These are phyloP conservation scores for Heterotis niloticus DNA, from an alignment of 2,113 vertebrate species.

Conservation along the genomic window DNA sequence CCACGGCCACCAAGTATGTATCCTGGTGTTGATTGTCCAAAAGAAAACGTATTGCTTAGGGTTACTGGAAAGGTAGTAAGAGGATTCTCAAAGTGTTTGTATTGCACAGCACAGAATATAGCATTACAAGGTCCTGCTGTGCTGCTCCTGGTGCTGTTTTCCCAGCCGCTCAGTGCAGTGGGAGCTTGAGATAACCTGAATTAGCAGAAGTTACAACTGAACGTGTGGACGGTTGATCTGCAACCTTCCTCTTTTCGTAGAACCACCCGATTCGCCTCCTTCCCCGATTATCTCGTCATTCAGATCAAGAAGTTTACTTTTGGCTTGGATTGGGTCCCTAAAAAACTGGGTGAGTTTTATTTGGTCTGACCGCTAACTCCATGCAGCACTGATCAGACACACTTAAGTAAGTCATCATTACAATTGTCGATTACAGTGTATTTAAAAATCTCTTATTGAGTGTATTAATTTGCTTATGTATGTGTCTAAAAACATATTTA, in stretches of 20 bases:
- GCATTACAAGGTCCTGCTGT: no score
- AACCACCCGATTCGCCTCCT: conserved; percentile 94
- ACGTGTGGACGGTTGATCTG: neutral
- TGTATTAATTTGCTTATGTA: no score
- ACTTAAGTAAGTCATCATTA: neutral
- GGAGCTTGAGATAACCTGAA: neutral
- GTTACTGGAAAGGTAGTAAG: no score
- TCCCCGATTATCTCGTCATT: conserved; percentile 95
- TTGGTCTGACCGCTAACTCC: neutral
- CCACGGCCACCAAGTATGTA: conserved; percentile 92
- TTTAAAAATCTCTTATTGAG: no score
- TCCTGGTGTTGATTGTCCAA: no score
- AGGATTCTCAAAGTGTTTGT: no score
- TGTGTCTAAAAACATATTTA: no score
- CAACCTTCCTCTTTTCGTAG: conserved; percentile 52
- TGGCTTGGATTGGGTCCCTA: conserved; percentile 96
- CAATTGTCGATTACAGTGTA: neutral
- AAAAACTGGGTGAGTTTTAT: conserved; percentile 85
- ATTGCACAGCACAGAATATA: no score
- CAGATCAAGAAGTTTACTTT: conserved; percentile 99
- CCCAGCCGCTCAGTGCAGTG: neutral
- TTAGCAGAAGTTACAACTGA: neutral
- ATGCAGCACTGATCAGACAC: neutral
- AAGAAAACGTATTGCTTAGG: no score
- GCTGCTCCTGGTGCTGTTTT: no score